These are phyloP conservation scores for Vanessa tameamea DNA, from an alignment of 1,140 invertebrate genomes.

Conservation along the genomic window DNA sequence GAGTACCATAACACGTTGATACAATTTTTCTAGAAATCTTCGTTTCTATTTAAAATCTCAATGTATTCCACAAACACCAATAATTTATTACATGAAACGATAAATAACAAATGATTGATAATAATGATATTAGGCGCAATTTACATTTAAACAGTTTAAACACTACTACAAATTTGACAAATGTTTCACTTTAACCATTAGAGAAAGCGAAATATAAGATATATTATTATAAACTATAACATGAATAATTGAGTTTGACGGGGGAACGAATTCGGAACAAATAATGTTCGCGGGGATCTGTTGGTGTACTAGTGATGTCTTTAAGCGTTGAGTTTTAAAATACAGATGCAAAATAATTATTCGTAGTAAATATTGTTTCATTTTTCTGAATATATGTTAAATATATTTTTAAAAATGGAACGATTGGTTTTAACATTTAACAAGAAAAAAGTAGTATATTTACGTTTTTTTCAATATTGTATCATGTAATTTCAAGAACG, in stretches of 20 bases:
- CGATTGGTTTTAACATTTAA: no score
- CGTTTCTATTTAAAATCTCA: no score
- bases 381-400: no score
- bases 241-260: slow-evolving; percentile 59
- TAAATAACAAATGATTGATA: not conserved
- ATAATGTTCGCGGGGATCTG: slow-evolving; percentile 46
- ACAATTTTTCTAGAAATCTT: no score
- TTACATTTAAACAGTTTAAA: not conserved
- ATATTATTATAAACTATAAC: slow-evolving; percentile 46
- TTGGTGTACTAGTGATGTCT: slow-evolving; percentile 34
- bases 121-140: not conserved
- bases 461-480: no score
- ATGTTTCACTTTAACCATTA: not conserved
- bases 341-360: no score
- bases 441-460: no score
- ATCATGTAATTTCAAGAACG: no score
- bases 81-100: not conserved
- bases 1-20: no score
- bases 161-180: not conserved
- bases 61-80: no score
- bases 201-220: slow-evolving; percentile 10
- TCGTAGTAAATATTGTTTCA: no score
- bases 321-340: not conserved
- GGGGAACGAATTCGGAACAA: slow-evolving; percentile 50
- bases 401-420: not conserved